phyloP scores from a whole-genome alignment of 2,888 invertebrate genomes.

The Timema podura region DNA sequence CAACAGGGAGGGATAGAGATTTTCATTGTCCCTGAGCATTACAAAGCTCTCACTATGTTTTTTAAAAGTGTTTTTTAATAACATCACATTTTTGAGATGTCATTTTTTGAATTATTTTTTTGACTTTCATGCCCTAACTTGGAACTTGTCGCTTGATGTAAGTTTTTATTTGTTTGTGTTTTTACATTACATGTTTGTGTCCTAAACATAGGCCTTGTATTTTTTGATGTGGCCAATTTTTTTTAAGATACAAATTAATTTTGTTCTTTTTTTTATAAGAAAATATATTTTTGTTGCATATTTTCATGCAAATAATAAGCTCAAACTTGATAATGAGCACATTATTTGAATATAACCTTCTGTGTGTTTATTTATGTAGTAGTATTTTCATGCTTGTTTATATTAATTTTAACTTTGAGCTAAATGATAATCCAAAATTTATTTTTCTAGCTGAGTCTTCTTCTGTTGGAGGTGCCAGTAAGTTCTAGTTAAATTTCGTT shows the following conservation, averaged over 20 bases:
- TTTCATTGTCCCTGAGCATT: not conserved
- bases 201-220: slow-evolving; percentile 22
- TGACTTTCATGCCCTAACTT: slow-evolving; percentile 32
- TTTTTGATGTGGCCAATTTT: slow-evolving; percentile 32
- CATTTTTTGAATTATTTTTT: slow-evolving; percentile 25
- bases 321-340: too few relatives aligned
- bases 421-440: slow-evolving; percentile 20
- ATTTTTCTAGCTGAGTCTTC: slow-evolving; percentile 32
- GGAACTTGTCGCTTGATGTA: slow-evolving; percentile 30
- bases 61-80: slow-evolving; percentile 14
- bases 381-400: slow-evolving; percentile 27
- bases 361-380: slow-evolving; percentile 38
- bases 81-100: slow-evolving; percentile 7
- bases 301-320: too few relatives aligned
- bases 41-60: not conserved
- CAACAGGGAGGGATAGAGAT: not conserved
- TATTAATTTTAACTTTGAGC: too few relatives aligned
- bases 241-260: slow-evolving; percentile 14
- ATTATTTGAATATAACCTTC: too few relatives aligned
- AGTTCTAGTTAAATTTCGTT: slow-evolving; percentile 41
- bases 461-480: slow-evolving; percentile 57
- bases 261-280: too few relatives aligned
- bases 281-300: too few relatives aligned
- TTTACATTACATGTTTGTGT: slow-evolving; percentile 3
- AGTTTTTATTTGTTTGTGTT: slow-evolving; percentile 33